Conservation (phyloP, 2,113 vertebrate genomes). For the Mustelus asterias region DNA sequence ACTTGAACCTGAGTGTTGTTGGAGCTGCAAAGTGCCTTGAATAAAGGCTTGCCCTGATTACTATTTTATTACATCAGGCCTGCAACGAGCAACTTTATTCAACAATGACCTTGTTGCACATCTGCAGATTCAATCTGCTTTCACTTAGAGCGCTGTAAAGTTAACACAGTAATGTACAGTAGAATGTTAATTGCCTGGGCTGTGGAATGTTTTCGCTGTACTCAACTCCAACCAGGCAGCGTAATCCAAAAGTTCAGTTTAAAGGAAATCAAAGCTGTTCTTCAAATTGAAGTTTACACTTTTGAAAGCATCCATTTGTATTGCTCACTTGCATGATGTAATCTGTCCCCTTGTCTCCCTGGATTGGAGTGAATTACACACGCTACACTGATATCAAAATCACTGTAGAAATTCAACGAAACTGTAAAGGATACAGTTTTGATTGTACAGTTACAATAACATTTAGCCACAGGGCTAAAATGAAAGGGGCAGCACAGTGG, state of each 20-base stretch:
- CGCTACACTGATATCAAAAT: neutral
- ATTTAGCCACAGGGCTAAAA: neutral
- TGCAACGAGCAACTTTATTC: neutral
- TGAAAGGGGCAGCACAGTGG: neutral
- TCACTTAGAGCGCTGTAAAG: slow-evolving; percentile 7
- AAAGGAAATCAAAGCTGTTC: slow-evolving; percentile 20
- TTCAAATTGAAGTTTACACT: neutral
- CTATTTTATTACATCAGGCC: neutral
- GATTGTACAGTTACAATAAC: neutral
- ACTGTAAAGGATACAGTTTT: no score
- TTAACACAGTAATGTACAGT: slow-evolving; percentile 8
- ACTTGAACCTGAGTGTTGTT: neutral
- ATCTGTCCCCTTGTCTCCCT: neutral
- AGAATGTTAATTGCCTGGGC: slow-evolving; percentile 12
- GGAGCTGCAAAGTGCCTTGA: neutral
- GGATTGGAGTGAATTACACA: neutral
- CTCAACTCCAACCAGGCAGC: neutral
- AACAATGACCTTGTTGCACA: slow-evolving; percentile 5
- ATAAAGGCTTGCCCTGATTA: neutral
- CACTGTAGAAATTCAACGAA: neutral
- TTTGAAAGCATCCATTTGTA: neutral
- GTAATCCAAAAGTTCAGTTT: neutral
- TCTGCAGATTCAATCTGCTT: slow-evolving; percentile 19
- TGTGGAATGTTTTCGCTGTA: slow-evolving; percentile 20
- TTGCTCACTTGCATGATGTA: neutral